Evolutionary conservation across 1,140 invertebrate genomes (phyloP), one percentile per base, ranked within the genome.

Genomic region (Archivesica marissinica): DNA sequence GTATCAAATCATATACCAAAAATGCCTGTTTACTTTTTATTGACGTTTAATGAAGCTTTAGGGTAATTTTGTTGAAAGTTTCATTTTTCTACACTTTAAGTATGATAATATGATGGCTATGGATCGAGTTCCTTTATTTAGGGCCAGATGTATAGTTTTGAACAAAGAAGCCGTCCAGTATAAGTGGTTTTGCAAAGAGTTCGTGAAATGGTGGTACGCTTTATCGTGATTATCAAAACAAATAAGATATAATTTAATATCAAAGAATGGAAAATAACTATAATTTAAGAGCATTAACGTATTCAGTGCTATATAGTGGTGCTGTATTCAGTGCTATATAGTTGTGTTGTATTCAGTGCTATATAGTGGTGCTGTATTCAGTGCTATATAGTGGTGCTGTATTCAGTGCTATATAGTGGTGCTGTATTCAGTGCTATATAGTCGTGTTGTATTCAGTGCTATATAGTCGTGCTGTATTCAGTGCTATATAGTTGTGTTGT

Each of bases 1-100:
- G 66, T 30, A 70, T 70, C 66, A 70, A 44, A 70, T 70, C 59
- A 64, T 64, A 64, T 64, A 64, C 59, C 3, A 9, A 64, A 35
- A 17, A 15, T 64, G 59, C 59, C 30, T 64, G 59, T 64, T 64
- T 33, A 64, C 59, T 64, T 44, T 68, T 68, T 68, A 68, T 68
- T 68, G 15, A 0, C 7, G 39, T 68, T 68, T 68, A 68, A 68
- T 68, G 64, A 68, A 68, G 64, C 64, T 44, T 68, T 6, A 7
- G 23, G 28, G n/a, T 64, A 64, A n/a, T n/a, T 64, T 64, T 64
- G 59, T 64, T 33, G 30, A 64, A 33, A 35, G 59, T 64, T 64
- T 64, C 59, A 35, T 2, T 64, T 64, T 64, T 64, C 17, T 17
- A 15, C 11, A 64, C 59, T 64, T 64, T 64, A 64, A 64, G n/a